Base-by-base conservation (phyloP, 2,888 invertebrate genomes). In the Heliconius ismenius region DNA sequence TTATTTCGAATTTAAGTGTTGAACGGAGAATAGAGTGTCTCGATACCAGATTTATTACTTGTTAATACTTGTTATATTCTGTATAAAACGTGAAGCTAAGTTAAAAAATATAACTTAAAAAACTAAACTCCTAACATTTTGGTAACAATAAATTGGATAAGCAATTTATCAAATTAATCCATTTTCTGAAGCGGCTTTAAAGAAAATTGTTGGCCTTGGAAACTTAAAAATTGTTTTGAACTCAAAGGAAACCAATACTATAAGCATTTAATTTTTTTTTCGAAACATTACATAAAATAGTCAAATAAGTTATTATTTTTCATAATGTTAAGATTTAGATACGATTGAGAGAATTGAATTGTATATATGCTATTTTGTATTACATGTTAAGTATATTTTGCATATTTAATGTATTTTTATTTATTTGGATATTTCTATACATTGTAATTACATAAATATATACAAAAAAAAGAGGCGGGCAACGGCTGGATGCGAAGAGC, bases 141-240 rank as follows among this genome's bases (percentile, higher is more conserved):
- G 4, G 18, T 28, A 4, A 36, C 7, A 64, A 36, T 36, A 11
- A 32, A 64, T 64, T 64, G 32, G n/a, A 32, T 65, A 65, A 65
- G n/a, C 65, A n/a, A 36, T 65, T 36, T 65, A 65, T 36, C 21
- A 65, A 36, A 36, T 65, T 65, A 36, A 65, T 39, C 24, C n/a
- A n/a, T 39, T 36, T n/a, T 28, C n/a, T 65, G 18, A 2, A 36
- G 11, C 32, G 32, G 65, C 36, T n/a, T n/a, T 36, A 65, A 36
- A n/a, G 21, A 36, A 36, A 65, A 1, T 65, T 36, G 10, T 65
- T n/a, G n/a, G 39, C n/a, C 39, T 39, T 24, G 65, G 15, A n/a
- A 36, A 65, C 11, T 36, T 39, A 39, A 65, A 36, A 39, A 13
- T 39, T 24, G 36, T 13, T 39, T 65, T 13, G 13, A 13, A 21